phyloP scores from a whole-genome alignment of 2,888 invertebrate genomes.

The Brachylomia viminalis region DNA sequence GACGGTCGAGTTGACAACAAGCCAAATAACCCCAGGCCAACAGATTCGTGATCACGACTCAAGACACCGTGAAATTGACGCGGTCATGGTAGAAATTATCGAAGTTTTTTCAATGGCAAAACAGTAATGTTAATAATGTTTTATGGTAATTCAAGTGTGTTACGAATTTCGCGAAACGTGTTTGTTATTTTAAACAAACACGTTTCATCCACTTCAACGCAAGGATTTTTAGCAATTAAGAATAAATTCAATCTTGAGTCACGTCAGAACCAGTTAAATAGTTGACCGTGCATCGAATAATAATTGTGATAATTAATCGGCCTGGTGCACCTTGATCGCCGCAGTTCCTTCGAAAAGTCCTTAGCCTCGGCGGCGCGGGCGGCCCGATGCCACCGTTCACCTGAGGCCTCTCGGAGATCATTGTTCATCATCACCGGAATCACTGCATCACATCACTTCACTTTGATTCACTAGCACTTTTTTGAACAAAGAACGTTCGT shows the following conservation, averaged over 20 bases:
- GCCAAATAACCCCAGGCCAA: slow-evolving; percentile 44
- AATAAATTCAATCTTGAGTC: slow-evolving; percentile 56
- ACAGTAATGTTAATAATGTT: slow-evolving; percentile 36
- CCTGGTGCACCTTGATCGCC: slow-evolving; percentile 90
- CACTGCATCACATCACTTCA: slow-evolving; percentile 74
- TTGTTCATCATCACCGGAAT: slow-evolving; percentile 85
- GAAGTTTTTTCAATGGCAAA: slow-evolving; percentile 55
- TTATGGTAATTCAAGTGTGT: slow-evolving; percentile 34
- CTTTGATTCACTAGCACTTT: slow-evolving; percentile 62
- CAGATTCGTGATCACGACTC: slow-evolving; percentile 50
- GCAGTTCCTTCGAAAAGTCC: slow-evolving; percentile 90
- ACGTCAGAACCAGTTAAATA: slow-evolving; percentile 64
- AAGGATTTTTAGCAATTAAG: slow-evolving; percentile 59
- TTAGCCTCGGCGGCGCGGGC: slow-evolving; percentile 85
- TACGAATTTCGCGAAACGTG: slow-evolving; percentile 45
- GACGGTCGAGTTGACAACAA: slow-evolving; percentile 74
- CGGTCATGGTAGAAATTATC: slow-evolving; percentile 44
- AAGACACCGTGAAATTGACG: slow-evolving; percentile 54
- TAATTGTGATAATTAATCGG: slow-evolving; percentile 68
- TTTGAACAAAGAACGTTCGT: slow-evolving; percentile 64
- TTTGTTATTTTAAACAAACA: slow-evolving; percentile 51
- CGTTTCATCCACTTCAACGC: slow-evolving; percentile 35
- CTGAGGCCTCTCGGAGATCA: slow-evolving; percentile 87
- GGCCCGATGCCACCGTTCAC: slow-evolving; percentile 85
- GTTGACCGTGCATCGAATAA: slow-evolving; percentile 62